These are phyloP conservation scores for Trachelus stipa DNA, from an alignment of 2,888 invertebrate species.

Conservation along the genomic window DNA sequence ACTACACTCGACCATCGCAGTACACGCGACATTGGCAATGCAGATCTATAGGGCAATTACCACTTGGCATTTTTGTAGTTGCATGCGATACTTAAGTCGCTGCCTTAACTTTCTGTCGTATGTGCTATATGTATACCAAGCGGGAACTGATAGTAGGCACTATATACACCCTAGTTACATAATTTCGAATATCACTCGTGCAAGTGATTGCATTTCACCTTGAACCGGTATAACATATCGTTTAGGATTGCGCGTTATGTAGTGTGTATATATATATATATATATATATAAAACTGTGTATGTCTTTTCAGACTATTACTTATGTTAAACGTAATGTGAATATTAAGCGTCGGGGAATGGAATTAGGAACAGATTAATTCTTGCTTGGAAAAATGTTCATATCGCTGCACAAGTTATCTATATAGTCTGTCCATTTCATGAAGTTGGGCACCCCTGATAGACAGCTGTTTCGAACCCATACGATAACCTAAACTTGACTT, in stretches of 20 bases:
- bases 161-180: background rate
- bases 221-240: background rate
- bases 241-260: background rate
- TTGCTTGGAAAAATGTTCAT: background rate
- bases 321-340: background rate
- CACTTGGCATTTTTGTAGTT: background rate
- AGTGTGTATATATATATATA: too few relatives aligned
- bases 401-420: background rate
- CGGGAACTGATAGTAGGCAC: background rate
- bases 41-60: background rate
- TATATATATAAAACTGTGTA: background rate
- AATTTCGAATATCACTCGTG: background rate
- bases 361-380: background rate
- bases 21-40: background rate
- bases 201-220: background rate
- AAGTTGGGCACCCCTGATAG: constrained; percentile 60
- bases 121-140: background rate
- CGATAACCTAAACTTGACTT: constrained; percentile 58
- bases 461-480: constrained; percentile 61
- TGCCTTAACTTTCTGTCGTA: background rate
- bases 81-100: background rate
- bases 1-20: background rate
- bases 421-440: background rate
- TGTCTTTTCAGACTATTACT: background rate
- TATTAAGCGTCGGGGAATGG: background rate